Evolutionary conservation across 2,888 invertebrate genomes (phyloP).

Genomic region (Coremacera marginata): DNA sequence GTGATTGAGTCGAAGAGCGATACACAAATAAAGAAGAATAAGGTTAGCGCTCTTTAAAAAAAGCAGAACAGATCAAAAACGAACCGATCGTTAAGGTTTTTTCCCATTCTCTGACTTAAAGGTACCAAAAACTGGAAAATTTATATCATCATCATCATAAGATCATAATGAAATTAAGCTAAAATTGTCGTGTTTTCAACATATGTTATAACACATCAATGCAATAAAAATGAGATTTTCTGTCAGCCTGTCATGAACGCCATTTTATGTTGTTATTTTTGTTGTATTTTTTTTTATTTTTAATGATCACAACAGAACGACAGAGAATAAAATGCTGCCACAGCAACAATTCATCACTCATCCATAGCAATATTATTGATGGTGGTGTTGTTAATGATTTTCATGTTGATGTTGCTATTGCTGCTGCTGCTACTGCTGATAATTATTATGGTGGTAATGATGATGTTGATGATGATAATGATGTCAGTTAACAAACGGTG

Average conservation of each 20-base stretch:
- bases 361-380: neutral
- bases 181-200: too few species aligned
- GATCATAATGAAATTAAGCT: too few species aligned
- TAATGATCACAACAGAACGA: neutral
- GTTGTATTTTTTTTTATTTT: neutral
- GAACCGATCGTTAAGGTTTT: too few species aligned
- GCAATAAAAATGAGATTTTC: conserved; percentile 20
- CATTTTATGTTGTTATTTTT: conserved; percentile 8
- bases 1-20: too few species aligned
- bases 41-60: too few species aligned
- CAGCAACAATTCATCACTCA: conserved; percentile 30
- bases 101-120: too few species aligned
- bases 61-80: too few species aligned
- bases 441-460: neutral
- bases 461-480: neutral
- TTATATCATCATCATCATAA: too few species aligned
- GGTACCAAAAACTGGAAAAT: too few species aligned
- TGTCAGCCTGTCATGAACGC: conserved; percentile 23
- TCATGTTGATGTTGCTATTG: neutral
- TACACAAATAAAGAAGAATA: too few species aligned
- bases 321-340: conserved; percentile 1
- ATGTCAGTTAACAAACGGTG: neutral
- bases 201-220: neutral
- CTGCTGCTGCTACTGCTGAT: too few species aligned
- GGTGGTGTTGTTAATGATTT: conserved; percentile 11